These are phyloP conservation scores for Cuculus canorus DNA, from an alignment of 2,797 vertebrate genomes.

Conservation along the genomic window DNA sequence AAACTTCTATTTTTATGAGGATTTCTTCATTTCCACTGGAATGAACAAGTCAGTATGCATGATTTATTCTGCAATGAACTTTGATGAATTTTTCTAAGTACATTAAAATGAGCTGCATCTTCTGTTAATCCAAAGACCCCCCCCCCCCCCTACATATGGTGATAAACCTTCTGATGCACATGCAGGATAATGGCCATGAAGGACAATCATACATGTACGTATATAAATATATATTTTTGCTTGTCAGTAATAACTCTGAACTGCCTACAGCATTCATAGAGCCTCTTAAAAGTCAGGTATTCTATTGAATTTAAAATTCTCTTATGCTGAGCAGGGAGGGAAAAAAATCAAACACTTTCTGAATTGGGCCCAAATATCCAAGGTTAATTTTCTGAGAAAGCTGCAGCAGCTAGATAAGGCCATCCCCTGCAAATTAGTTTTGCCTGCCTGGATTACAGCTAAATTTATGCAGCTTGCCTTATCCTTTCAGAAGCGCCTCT, in stretches of 20 bases:
- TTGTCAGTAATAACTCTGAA: conserved; percentile 85
- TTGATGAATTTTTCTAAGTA: conserved; percentile 83
- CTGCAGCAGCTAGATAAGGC: conserved; percentile 99
- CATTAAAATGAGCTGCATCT: conserved; percentile 81
- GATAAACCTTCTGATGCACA: conserved; percentile 79
- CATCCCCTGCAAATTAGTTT: conserved; percentile 99
- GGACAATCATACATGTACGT: conserved; percentile 79
- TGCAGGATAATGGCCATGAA: conserved; percentile 79
- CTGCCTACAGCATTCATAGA: conserved; percentile 79
- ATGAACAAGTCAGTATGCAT: conserved; percentile 81
- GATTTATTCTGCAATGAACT: conserved; percentile 81
- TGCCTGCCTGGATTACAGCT: conserved; percentile 99
- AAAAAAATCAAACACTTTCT: conserved; percentile 95
- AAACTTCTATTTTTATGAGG: conserved; percentile 82
- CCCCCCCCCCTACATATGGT: conserved; percentile 32
- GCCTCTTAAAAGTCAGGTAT: conserved; percentile 85
- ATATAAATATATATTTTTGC: conserved; percentile 83
- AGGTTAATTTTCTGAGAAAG: conserved; percentile 99
- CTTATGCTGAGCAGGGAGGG: conserved; percentile 82
- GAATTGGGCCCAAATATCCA: conserved; percentile 99
- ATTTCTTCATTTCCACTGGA: conserved; percentile 83
- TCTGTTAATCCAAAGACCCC: conserved; percentile 72
- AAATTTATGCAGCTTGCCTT: conserved; percentile 99
- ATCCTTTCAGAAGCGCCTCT: conserved; percentile 99
- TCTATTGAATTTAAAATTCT: conserved; percentile 85